Evolutionary conservation across 2,113 vertebrate species (phyloP), one percentile per base, ranked within the genome.

Genomic region (Bos javanicus): DNA sequence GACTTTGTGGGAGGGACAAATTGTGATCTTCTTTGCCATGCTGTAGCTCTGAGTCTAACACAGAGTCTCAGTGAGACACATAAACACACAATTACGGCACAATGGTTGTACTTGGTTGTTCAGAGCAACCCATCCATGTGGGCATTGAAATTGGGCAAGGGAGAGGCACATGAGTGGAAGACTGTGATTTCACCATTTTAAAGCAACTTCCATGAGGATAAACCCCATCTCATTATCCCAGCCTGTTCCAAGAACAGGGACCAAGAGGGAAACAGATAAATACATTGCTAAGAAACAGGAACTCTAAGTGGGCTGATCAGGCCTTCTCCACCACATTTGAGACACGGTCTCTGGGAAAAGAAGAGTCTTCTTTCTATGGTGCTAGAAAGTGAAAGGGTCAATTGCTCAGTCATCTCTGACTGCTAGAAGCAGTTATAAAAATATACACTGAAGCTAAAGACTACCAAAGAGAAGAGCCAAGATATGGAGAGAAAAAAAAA

Each of bases 361-460:
- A 54, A 90, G 6, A 33, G 2, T 67, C 59, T 83, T 57, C 64
- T 92, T 84, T 78, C 30, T 46, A 25, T 48, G 39, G 25, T 59
- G 56, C 7, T 28, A 60, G 36, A 76, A 76, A 43, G 71, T 43
- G 23, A 76, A 76, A 76, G 36, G 12, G 36, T 76, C 6, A 7
- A 6, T 26, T 0, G 0, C 36, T 76, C 39, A 74, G 71, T 25
- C 21, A 7, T 36, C 36, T 74, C 36, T 7, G 6, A 43, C 36
- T 59, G 56, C 7, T 33, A 76, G 25, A 28, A 80, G 39, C 12
- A 57, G 14, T 85, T 86, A 67, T 52, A 82, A 96, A 96, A 95
- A 43, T 71, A n/a, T 7, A 96, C 59, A 39, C 59, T 60, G 33
- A 87, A 52, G 28, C 13, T 74, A 88, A 88, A 94, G 62, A 39